phyloP scores from a whole-genome alignment of 2,888 invertebrate genomes.

The Metallyticus violacea region DNA sequence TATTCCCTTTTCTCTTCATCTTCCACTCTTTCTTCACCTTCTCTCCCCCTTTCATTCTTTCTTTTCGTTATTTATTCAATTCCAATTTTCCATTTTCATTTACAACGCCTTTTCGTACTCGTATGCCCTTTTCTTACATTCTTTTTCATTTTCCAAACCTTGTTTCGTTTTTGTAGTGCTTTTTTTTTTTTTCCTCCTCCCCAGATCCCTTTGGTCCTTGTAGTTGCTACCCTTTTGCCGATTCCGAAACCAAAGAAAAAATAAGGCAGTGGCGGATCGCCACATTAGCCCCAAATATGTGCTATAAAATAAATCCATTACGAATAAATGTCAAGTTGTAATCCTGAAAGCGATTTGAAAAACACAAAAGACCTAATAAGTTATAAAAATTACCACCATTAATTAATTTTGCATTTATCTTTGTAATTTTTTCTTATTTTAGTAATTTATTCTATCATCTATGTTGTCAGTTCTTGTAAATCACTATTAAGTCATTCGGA shows the following conservation, averaged over 20 bases:
- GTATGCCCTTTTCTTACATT: background rate
- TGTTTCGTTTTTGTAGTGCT: background rate
- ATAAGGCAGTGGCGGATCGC: background rate
- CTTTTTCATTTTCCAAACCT: background rate
- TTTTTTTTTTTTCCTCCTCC: background rate
- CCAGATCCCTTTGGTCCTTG: background rate
- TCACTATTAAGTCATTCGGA: too few species aligned
- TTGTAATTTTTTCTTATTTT: too few species aligned
- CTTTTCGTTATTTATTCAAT: conserved; percentile 27
- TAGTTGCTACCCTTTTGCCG: background rate
- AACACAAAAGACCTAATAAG: too few species aligned
- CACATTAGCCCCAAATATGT: too few species aligned
- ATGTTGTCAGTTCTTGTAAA: too few species aligned
- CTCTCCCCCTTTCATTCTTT: background rate
- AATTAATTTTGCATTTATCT: too few species aligned
- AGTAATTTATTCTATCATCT: too few species aligned
- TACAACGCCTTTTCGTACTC: background rate
- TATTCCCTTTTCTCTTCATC: conserved; percentile 14
- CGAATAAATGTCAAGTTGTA: too few species aligned
- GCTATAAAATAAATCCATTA: too few species aligned
- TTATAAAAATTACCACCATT: too few species aligned
- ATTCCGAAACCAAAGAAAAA: background rate
- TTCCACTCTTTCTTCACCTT: background rate
- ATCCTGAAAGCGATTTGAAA: too few species aligned
- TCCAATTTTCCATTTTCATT: conserved; percentile 27